Evolutionary conservation across 2,888 invertebrate genomes (phyloP), one percentile per base, ranked within the genome.

Genomic region (Heliconius cydno): DNA sequence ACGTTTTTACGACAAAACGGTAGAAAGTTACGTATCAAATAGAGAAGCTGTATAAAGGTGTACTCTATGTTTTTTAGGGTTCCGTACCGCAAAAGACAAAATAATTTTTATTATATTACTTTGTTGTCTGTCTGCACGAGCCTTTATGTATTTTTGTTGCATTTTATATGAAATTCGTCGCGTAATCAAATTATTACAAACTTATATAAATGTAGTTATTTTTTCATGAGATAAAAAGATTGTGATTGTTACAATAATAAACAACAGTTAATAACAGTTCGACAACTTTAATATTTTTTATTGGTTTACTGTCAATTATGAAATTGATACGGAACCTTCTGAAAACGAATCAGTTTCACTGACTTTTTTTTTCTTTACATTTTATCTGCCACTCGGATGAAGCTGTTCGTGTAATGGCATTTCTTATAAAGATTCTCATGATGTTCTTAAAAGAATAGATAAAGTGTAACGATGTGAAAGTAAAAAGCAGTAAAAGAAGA

Each of bases 341-440:
- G 60, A 60, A 60, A 7, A 60, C 3, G 60, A 60, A 10, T 10
- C n/a, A 7, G n/a, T n/a, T 10, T 60, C 60, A 60, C 10, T 3
- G 9, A n/a, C 3, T 22, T 19, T 57, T 60, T 60, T 60, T 22
- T 57, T 22, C 68, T 13, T 70, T 41, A 41, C 6, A 70, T 41
- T 70, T 70, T 70, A 38, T 70, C 38, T 41, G 25, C 38, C 15
- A 38, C 68, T 70, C 13, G 25, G n/a, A 70, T 25, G 6, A 70
- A 41, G 12, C 15, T 41, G 68, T 68, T 68, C 68, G 15, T 41
- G 41, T 70, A 41, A 70, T 70, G 25, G 25, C 13, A 41, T 70
- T 70, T 15, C 68, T 70, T 25, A 25, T 25, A 41, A n/a, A 70
- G 68, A 70, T 70, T 70, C 13, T 70, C 38, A 70, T 70, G 38